Percentiles rank a stretch among this genome's conserved stretches.
Conservation (phyloP, 2,888 invertebrate species). For the Brenthis hecate region DNA sequence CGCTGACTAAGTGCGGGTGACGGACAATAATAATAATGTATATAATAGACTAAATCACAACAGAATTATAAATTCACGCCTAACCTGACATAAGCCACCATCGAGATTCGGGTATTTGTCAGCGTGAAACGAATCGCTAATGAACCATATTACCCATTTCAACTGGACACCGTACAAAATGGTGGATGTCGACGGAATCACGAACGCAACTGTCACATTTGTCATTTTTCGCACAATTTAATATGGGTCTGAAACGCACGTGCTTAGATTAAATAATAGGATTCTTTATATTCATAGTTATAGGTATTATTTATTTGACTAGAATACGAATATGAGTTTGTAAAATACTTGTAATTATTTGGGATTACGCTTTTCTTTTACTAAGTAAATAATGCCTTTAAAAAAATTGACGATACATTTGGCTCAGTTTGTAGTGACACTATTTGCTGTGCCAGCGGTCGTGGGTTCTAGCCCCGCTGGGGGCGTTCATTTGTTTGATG, state of each 20-base stretch:
- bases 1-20: no score
- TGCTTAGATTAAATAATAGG: conserved; percentile 28
- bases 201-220: conserved; percentile 38
- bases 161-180: conserved; percentile 40
- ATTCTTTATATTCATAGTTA: conserved; percentile 4
- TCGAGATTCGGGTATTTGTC: conserved; percentile 39
- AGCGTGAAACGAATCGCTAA: conserved; percentile 44
- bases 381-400: no score
- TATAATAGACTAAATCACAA: neutral
- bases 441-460: no score
- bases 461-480: no score
- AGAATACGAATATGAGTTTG: neutral
- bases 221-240: conserved; percentile 40
- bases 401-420: no score
- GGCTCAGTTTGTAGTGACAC: no score
- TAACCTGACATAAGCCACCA: conserved; percentile 26
- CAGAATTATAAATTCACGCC: conserved; percentile 7
- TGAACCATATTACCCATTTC: conserved; percentile 41
- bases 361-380: no score
- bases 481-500: no score
- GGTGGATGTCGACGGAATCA: conserved; percentile 27
- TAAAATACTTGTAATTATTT: no score
- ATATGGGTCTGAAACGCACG: conserved; percentile 28
- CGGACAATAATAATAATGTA: no score
- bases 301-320: neutral